Evolutionary conservation across 1,140 invertebrate genomes (phyloP).

Genomic region (Hirudo medicinalis): DNA sequence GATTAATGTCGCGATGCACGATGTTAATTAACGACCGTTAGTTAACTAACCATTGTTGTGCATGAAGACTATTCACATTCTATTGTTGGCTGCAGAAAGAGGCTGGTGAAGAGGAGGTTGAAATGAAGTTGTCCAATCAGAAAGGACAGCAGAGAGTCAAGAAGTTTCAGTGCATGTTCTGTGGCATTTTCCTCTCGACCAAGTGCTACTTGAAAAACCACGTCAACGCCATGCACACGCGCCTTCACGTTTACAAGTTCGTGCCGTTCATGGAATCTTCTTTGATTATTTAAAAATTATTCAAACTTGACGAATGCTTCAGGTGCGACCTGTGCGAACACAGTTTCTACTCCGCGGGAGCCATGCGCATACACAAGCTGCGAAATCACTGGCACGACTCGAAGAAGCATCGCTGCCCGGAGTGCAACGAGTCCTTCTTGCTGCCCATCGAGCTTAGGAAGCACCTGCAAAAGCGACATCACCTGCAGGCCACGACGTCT

Average conservation of each 20-base stretch:
- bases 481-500: no score
- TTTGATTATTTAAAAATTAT: no score
- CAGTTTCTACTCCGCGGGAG: conserved; percentile 22
- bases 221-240: conserved; percentile 24
- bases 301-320: not conserved
- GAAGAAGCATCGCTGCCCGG: conserved; percentile 22
- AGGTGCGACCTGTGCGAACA: conserved; percentile 22
- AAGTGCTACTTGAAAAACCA: conserved; percentile 24
- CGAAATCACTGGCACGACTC: conserved; percentile 23
- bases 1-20: no score
- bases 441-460: conserved; percentile 23
- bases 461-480: conserved; percentile 22
- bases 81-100: not conserved
- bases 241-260: conserved; percentile 11
- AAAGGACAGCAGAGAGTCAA: conserved; percentile 12
- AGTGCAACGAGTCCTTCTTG: conserved; percentile 20
- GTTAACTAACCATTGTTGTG: not conserved
- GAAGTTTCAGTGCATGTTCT: conserved; percentile 25
- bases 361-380: conserved; percentile 24
- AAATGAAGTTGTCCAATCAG: not conserved
- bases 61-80: not conserved
- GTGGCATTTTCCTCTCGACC: conserved; percentile 23
- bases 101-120: not conserved
- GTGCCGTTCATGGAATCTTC: not conserved
- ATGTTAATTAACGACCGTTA: no score